Evolutionary conservation across 2,113 vertebrate genomes (phyloP), one percentile per base, ranked within the genome.

Genomic region (Apodemus speciosus): DNA sequence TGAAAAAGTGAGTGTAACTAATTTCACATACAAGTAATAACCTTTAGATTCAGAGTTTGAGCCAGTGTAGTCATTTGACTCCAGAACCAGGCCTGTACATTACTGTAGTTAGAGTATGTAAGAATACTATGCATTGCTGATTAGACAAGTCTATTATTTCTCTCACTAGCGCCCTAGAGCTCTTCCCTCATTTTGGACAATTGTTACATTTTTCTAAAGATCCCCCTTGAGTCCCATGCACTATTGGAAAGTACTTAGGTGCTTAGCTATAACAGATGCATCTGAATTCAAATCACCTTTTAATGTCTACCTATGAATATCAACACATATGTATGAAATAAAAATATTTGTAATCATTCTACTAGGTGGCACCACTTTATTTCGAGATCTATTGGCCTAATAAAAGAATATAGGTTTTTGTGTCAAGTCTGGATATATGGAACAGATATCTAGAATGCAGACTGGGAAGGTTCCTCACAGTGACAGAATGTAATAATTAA

Each of bases 401-500:
- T 79, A 38, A 40, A 86, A 76, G 32, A 69, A 86, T 68, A 38
- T 6, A 83, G 38, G 20, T 90, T 38, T 95, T 93, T 80, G 46
- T 43, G 79, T 40, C 51, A 93, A 46, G 75, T 64, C 79, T 80
- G 43, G 15, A 32, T 62, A 51, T 81, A 53, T 85, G 49, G 16
- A 81, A n/a, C 35, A 53, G 68, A 38, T 71, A 9, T 38, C 68
- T 35, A 38, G 18, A n/a, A 51, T 62, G 9, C 89, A 9, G 73
- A 83, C 38, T 89, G 46, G 25, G 21, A 77, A 62, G 14, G 35
- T 75, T 64, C 35, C 13, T 86, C 66, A 13, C 25, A 46, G 10
- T 85, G 53, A 53, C 71, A 66, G 56, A n/a, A 66, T 6, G 35
- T 72, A 58, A 60, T 87, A 49, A 73, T 83, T 88, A 60, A 38